Conservation (phyloP, 1,140 invertebrate species). For the Aphis craccivora region DNA sequence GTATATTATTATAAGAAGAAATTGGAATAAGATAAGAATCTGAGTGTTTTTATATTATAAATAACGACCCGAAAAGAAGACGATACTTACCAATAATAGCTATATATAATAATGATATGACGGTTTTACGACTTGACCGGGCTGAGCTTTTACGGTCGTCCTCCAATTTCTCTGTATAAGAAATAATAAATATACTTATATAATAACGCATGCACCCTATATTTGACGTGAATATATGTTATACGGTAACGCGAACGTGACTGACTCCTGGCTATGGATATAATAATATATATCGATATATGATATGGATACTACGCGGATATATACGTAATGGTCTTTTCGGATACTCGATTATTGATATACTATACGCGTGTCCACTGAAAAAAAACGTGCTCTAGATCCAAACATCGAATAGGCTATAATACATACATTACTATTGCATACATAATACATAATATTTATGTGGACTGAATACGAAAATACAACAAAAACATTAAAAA, state of each 20-base stretch:
- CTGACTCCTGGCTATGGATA: background rate
- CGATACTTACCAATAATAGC: background rate
- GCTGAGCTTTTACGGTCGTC: constrained; percentile 46
- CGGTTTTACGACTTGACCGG: constrained; percentile 16
- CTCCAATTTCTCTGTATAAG: background rate
- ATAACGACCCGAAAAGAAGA: constrained; percentile 38
- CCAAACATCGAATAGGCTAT: background rate
- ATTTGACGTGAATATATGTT: background rate
- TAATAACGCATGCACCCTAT: background rate
- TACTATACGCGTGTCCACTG: background rate
- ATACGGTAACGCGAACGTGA: background rate
- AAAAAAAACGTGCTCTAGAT: background rate
- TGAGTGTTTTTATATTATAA: constrained; percentile 8
- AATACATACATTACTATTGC: background rate
- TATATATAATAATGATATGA: background rate
- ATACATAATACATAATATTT: background rate
- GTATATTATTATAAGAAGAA: background rate
- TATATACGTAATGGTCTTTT: background rate
- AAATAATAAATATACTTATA: background rate
- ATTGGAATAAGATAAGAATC: background rate
- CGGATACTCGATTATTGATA: background rate
- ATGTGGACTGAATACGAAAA: background rate
- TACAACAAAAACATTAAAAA: background rate
- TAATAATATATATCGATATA: background rate
- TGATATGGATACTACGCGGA: background rate